Evolutionary conservation across 2,113 vertebrate species (phyloP).

Genomic region (Sturnira hondurensis): DNA sequence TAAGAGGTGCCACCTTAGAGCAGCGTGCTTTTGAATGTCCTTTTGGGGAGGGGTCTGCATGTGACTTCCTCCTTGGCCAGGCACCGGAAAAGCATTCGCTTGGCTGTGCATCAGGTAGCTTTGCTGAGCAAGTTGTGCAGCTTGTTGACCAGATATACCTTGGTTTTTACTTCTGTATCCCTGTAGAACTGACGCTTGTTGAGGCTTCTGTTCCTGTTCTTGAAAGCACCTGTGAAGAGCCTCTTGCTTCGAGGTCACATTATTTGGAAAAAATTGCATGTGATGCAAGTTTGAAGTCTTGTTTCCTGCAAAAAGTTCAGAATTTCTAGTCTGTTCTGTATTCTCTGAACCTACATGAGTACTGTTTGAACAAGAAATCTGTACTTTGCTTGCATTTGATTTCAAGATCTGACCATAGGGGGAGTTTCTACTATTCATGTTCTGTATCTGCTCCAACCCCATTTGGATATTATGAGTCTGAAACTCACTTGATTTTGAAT

Average conservation of each 20-base stretch:
- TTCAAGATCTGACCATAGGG: constrained; percentile 73
- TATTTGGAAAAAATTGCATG: constrained; percentile 81
- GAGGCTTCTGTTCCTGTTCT: constrained; percentile 77
- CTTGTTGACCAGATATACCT: constrained; percentile 60
- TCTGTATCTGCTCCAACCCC: constrained; percentile 78
- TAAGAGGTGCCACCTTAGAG: constrained; percentile 90
- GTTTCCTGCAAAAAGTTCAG: constrained; percentile 66
- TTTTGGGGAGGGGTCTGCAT: constrained; percentile 78
- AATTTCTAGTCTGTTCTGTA: constrained; percentile 56
- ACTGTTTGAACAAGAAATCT: constrained; percentile 78
- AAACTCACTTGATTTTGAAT: constrained; percentile 79
- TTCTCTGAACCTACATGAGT: constrained; percentile 74
- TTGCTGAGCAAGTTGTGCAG: constrained; percentile 64
- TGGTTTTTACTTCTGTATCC: constrained; percentile 73
- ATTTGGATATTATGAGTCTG: constrained; percentile 76
- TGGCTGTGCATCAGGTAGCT: constrained; percentile 80
- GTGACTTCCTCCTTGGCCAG: constrained; percentile 75
- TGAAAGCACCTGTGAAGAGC: constrained; percentile 79
- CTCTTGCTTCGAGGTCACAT: constrained; percentile 83
- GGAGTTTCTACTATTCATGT: constrained; percentile 71
- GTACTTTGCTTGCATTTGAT: constrained; percentile 48
- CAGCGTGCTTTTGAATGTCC: constrained; percentile 90
- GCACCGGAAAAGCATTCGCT: constrained; percentile 77
- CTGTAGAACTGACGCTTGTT: constrained; percentile 71
- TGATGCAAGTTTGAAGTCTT: constrained; percentile 79